Base-by-base conservation (phyloP, 2,797 vertebrate species). In the Xenopus petersii region DNA sequence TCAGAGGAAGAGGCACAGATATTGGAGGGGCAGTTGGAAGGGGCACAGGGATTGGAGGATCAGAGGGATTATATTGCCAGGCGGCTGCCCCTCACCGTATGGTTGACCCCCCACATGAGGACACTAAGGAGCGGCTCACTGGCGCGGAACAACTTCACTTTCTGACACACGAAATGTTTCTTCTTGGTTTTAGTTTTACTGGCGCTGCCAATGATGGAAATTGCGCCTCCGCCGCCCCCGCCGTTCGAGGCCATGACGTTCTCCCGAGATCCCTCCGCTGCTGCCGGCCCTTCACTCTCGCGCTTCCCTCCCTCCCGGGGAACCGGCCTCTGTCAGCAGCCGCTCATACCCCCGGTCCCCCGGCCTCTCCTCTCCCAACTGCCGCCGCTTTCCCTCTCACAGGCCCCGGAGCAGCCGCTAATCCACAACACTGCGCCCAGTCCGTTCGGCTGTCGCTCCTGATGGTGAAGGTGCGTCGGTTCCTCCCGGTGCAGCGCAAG, bases 101-200 rank as follows among this genome's bases (percentile, higher is more conserved):
- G 95, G 90, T 97, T 97, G 87, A 94, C 93, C 66, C 95, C 95
- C 95, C 95, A 97, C 95, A 97, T 97, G 73, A 97, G 91, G 76
- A 97, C 95, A 91, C 95, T 97, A 87, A 78, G 76, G 67, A 96
- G 93, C 79, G 95, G 95, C 82, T 97, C 95, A 73, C 95, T 96
- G 73, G 95, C 95, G 60, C 95, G 94, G 87, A 96, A 96, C 72
- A 97, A 83, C 90, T 96, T 96, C 85, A 96, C 94, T 89, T 97
- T 97, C 89, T 97, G 95, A 86, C 94, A 94, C 81, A 97, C 95
- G 84, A 97, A 97, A 82, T 96, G 95, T 85, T 97, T 97, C 91
- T 97, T 97, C 89, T 96, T 97, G 88, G 95, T 97, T 47, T 74
- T 78, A 71, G 76, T 78, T 13, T 73, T 73, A 60, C 75, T 77